Percentiles rank a stretch among this genome's conserved stretches.
These are phyloP conservation scores for Agrilus mali DNA, from an alignment of 2,888 invertebrate genomes.

Conservation along the genomic window DNA sequence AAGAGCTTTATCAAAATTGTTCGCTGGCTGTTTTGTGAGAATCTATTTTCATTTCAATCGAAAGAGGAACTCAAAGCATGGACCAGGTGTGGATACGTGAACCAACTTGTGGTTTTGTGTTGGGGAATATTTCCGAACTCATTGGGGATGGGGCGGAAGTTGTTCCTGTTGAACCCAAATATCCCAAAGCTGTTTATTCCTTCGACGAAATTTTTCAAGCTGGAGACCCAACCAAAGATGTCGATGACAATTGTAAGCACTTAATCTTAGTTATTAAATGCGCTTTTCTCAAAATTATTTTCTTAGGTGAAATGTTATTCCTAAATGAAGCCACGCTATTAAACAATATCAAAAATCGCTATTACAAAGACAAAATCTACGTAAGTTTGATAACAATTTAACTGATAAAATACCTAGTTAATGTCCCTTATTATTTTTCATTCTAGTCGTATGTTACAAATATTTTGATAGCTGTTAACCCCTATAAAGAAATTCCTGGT, in stretches of 20 bases:
- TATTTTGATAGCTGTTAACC: conserved; percentile 94
- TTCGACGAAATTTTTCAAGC: conserved; percentile 87
- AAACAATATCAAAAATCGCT: conserved; percentile 81
- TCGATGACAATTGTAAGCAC: conserved; percentile 95
- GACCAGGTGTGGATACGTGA: conserved; percentile 92
- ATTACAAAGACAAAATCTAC: conserved; percentile 90
- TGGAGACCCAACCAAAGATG: conserved; percentile 80
- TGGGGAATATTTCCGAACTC: conserved; percentile 79
- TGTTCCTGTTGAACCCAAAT: conserved; percentile 49
- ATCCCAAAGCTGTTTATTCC: conserved; percentile 56
- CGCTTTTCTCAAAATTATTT: neutral
- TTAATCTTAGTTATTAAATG: neutral
- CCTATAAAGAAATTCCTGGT: conserved; percentile 84
- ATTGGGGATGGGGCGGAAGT: conserved; percentile 70
- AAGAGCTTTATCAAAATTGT: too few relatives aligned
- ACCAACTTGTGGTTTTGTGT: conserved; percentile 77
- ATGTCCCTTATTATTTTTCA: conserved; percentile 12
- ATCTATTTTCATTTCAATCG: too few relatives aligned
- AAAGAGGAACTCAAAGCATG: conserved; percentile 7
- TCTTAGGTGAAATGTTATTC: conserved; percentile 87
- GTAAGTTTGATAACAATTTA: conserved; percentile 49
- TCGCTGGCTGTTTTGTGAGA: too few relatives aligned
- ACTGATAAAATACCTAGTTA: conserved; percentile 1
- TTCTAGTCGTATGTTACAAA: conserved; percentile 94
- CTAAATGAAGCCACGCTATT: conserved; percentile 93